Evolutionary conservation across 2,113 vertebrate species (phyloP).

Genomic region (Leptobrachium leishanense): DNA sequence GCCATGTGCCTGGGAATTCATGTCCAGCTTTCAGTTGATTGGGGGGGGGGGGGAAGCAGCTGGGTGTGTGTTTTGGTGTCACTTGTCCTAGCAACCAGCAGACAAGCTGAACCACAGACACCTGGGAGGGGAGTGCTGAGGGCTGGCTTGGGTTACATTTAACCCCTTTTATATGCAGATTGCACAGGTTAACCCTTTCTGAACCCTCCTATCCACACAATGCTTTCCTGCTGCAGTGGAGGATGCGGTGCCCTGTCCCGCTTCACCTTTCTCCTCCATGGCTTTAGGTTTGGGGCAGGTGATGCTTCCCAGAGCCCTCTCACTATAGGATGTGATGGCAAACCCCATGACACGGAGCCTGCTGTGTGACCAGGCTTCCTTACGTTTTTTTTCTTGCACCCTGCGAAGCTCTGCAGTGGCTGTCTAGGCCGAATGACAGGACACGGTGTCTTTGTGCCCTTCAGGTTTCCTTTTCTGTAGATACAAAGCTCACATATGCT

Average conservation of each 20-base stretch:
- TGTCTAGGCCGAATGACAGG: no score
- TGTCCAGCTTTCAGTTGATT: neutral
- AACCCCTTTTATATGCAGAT: neutral
- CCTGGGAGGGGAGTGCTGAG: neutral
- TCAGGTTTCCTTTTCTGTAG: no score
- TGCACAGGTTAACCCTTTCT: no score
- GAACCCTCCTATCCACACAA: no score
- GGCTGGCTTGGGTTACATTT: constrained; percentile 3
- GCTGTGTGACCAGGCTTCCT: no score
- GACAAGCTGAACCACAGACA: neutral
- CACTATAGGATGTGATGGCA: no score
- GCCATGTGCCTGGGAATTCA: neutral
- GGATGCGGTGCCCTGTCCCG: neutral
- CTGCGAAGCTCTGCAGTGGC: no score
- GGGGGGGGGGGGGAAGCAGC: neutral
- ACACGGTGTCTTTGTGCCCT: no score
- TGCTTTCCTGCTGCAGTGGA: neutral
- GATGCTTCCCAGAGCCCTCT: no score
- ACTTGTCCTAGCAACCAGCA: constrained; percentile 25
- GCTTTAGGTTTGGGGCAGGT: neutral
- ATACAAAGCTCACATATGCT: no score
- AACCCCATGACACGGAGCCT: no score
- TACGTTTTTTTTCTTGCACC: no score
- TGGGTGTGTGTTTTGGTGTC: constrained; percentile 41
- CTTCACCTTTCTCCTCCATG: neutral